phyloP scores from a whole-genome alignment of 2,888 invertebrate genomes.

The Drosophila nr. perissopoda region DNA sequence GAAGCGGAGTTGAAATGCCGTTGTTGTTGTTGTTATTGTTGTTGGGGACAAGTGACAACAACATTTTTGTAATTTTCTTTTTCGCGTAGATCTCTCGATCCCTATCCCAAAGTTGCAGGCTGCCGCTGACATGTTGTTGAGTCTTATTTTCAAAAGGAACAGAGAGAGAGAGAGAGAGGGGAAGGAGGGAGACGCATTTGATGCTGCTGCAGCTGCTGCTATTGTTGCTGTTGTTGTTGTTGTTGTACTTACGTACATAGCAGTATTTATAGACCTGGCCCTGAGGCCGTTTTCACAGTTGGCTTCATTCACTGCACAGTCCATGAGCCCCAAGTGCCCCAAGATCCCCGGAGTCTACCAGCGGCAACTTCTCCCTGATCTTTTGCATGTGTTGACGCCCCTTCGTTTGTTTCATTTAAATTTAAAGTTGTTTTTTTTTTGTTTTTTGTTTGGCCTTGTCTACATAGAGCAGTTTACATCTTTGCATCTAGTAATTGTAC shows the following conservation, averaged over 20 bases:
- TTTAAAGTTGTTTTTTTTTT: conserved; percentile 8
- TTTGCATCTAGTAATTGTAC: conserved; percentile 48
- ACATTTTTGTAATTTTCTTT: conserved; percentile 36
- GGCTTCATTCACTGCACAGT: conserved; percentile 50
- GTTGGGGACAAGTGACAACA: conserved; percentile 51
- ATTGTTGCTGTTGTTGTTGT: neutral
- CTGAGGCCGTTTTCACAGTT: conserved; percentile 62
- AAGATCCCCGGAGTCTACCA: conserved; percentile 9
- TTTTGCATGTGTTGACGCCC: conserved; percentile 53
- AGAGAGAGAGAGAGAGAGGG: too few species aligned
- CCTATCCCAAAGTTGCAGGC: conserved; percentile 14
- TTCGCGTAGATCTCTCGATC: conserved; percentile 36
- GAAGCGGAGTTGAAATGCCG: conserved; percentile 1
- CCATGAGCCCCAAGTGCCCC: neutral
- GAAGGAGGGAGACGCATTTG: conserved; percentile 24
- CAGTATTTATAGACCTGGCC: conserved; percentile 53
- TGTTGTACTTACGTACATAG: neutral
- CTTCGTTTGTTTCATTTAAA: conserved; percentile 34
- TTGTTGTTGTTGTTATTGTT: neutral
- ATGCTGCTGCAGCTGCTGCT: conserved; percentile 6
- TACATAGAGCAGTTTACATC: conserved; percentile 26
- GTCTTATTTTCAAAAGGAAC: conserved; percentile 37
- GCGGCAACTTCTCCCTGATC: conserved; percentile 42
- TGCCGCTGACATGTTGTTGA: conserved; percentile 40
- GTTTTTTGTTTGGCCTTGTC: conserved; percentile 30